Percentiles rank a stretch among this genome's conserved stretches.
phyloP scores from a whole-genome alignment of 2,888 invertebrate species.

The Philhelius pedissequus region DNA sequence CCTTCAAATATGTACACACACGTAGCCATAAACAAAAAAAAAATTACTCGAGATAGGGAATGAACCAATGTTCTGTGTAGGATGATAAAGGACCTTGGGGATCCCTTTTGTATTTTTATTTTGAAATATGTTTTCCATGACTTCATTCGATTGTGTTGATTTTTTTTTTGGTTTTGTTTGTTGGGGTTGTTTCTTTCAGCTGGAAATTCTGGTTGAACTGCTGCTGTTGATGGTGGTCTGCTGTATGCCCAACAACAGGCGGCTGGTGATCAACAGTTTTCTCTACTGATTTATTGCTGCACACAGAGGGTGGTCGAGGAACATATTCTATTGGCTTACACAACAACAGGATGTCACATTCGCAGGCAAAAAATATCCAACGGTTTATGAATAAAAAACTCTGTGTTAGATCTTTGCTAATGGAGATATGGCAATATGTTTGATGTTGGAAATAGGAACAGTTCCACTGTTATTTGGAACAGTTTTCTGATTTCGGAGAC shows the following conservation, averaged over 20 bases:
- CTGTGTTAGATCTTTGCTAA: too few species aligned
- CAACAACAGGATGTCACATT: constrained; percentile 28
- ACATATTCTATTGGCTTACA: constrained; percentile 23
- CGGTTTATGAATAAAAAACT: not conserved
- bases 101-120: constrained; percentile 53
- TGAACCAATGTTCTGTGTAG: constrained; percentile 1
- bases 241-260: constrained; percentile 48
- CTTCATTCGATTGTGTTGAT: constrained; percentile 11
- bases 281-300: constrained; percentile 55
- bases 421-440: too few species aligned
- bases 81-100: constrained; percentile 27
- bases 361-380: not conserved
- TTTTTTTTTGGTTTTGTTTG: not conserved
- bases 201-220: constrained; percentile 48
- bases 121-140: constrained; percentile 63
- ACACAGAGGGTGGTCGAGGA: constrained; percentile 45
- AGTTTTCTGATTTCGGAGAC: too few species aligned
- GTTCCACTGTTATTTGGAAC: too few species aligned
- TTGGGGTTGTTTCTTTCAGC: not conserved
- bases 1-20: not conserved
- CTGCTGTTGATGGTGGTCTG: not conserved
- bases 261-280: constrained; percentile 62
- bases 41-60: not conserved
- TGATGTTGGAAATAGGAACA: too few species aligned
- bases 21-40: not conserved